Evolutionary conservation across 2,797 vertebrate species (phyloP).

Genomic region (Notolabrus celidotus): DNA sequence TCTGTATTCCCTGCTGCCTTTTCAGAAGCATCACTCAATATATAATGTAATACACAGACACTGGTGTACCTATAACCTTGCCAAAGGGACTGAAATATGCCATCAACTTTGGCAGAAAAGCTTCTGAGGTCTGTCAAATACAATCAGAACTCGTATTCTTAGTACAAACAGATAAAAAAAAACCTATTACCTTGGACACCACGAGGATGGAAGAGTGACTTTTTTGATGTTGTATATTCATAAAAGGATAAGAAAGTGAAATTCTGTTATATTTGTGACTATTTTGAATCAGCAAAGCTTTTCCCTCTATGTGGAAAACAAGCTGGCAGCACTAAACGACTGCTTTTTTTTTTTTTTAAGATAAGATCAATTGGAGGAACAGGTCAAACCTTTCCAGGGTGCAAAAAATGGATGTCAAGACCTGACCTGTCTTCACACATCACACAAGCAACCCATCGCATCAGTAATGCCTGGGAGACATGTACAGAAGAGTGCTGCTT

Average conservation of each 20-base stretch:
- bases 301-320: constrained; percentile 1
- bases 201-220: not conserved
- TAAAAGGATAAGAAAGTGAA: not conserved
- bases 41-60: constrained; percentile 76
- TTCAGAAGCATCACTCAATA: constrained; percentile 56
- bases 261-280: not conserved
- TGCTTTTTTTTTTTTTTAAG: constrained; percentile 4
- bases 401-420: constrained; percentile 63
- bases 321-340: not conserved
- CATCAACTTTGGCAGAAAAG: constrained; percentile 67
- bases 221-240: constrained; percentile 5
- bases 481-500: constrained; percentile 50
- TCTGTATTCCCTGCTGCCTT: constrained; percentile 70
- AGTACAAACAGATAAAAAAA: constrained; percentile 54
- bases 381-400: constrained; percentile 27
- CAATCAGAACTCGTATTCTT: constrained; percentile 48
- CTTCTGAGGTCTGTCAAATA: constrained; percentile 63
- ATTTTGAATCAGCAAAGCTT: not conserved
- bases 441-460: constrained; percentile 63
- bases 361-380: not conserved
- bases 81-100: constrained; percentile 70
- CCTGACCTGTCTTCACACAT: constrained; percentile 44
- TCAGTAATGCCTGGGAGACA: constrained; percentile 63
- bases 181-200: constrained; percentile 33
- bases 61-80: constrained; percentile 72